Conservation (phyloP, 2,888 invertebrate species). For the Nephrotoma appendiculata region DNA sequence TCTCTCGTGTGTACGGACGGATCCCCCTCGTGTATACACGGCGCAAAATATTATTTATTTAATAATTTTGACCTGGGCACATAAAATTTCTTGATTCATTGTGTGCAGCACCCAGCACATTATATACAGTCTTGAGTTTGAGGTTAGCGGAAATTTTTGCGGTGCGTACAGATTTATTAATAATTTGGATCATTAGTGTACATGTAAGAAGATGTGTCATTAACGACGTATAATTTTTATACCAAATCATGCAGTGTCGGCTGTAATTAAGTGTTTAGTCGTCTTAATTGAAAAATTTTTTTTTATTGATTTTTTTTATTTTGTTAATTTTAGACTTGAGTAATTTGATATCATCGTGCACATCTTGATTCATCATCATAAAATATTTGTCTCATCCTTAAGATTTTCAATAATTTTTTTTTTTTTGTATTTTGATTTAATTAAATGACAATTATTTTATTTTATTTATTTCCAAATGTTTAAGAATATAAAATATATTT, state of each 20-base stretch:
- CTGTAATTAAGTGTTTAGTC: not conserved
- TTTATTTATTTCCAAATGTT: conserved; percentile 3
- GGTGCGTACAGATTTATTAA: not conserved
- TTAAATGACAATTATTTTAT: conserved; percentile 4
- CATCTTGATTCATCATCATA: not conserved
- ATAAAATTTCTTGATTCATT: not conserved
- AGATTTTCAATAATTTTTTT: not conserved
- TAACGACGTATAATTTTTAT: not conserved
- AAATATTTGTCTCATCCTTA: not conserved
- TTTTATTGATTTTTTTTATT: not conserved
- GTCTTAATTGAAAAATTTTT: not conserved
- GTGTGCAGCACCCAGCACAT: not conserved
- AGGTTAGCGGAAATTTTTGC: not conserved
- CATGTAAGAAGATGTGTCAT: not conserved
- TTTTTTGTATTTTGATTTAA: not conserved
- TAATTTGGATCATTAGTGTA: not conserved
- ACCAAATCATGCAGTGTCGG: not conserved
- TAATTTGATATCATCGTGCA: not conserved
- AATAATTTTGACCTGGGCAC: not conserved
- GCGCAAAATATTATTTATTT: not conserved
- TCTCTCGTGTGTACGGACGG: not conserved
- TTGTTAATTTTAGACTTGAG: not conserved
- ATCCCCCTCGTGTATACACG: not conserved
- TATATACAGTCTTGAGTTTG: not conserved
- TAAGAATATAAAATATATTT: not conserved